phyloP scores from a whole-genome alignment of 64 coral and sea anemone genomes.

The Actinia tenebrosa region DNA sequence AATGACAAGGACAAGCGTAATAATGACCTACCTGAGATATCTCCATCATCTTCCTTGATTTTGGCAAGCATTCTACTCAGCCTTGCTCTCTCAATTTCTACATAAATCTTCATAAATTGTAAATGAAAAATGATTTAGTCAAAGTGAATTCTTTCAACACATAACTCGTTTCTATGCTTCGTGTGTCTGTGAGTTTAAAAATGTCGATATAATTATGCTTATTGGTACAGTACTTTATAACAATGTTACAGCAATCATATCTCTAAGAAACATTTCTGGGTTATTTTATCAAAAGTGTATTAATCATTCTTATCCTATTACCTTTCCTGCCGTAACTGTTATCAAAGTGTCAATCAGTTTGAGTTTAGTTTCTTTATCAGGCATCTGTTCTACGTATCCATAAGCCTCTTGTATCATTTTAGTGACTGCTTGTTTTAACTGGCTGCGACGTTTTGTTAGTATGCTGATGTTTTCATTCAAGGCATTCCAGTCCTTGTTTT shows the following conservation, averaged over 20 bases:
- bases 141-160: no score
- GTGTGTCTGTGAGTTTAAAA: no score
- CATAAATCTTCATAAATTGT: slow-evolving; percentile 65
- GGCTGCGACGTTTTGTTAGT: slow-evolving; percentile 86
- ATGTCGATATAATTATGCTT: no score
- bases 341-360: slow-evolving; percentile 95
- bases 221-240: no score
- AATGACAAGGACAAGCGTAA: background rate
- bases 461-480: slow-evolving; percentile 94
- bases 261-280: no score
- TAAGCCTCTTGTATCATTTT: slow-evolving; percentile 98
- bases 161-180: no score
- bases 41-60: slow-evolving; percentile 89
- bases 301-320: background rate
- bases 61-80: slow-evolving; percentile 87
- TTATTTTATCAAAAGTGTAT: background rate
- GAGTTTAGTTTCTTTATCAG: slow-evolving; percentile 88
- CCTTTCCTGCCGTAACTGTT: slow-evolving; percentile 95
- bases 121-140: background rate
- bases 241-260: no score
- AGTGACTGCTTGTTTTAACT: slow-evolving; percentile 96
- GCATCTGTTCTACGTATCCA: slow-evolving; percentile 88
- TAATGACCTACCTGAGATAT: slow-evolving; percentile 55
- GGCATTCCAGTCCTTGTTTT: slow-evolving; percentile 88
- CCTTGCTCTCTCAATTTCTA: slow-evolving; percentile 95